Evolutionary conservation across 2,797 vertebrate species (phyloP).

Genomic region (Scarus forsteni): DNA sequence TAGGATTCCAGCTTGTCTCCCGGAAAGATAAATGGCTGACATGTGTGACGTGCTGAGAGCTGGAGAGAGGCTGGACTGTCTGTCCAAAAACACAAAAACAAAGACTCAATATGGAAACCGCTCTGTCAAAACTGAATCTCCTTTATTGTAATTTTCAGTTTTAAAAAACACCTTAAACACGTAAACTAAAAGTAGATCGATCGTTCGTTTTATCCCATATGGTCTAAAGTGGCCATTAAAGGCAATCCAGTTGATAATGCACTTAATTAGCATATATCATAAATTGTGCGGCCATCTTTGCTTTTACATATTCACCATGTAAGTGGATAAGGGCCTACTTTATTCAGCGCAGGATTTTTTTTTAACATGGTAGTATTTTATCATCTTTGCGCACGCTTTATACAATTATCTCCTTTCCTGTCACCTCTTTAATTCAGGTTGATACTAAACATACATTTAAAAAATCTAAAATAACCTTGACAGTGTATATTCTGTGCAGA

Average conservation of each 20-base stretch:
- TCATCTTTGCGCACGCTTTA: too few species aligned
- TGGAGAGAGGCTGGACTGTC: constrained; percentile 58
- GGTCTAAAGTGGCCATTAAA: too few species aligned
- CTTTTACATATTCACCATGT: not conserved
- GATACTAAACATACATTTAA: too few species aligned
- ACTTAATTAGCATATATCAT: not conserved
- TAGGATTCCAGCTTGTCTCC: constrained; percentile 90
- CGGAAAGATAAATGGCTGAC: constrained; percentile 94
- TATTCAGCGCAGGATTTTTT: not conserved
- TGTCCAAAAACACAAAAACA: constrained; percentile 5
- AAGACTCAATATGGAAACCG: constrained; percentile 3
- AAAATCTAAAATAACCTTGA: too few species aligned
- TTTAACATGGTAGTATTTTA: too few species aligned
- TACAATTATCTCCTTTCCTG: too few species aligned
- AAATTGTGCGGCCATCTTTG: not conserved
- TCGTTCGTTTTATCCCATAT: too few species aligned
- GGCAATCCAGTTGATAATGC: too few species aligned
- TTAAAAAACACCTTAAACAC: too few species aligned
- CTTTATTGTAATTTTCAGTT: not conserved
- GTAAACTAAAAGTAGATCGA: too few species aligned
- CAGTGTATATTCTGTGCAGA: too few species aligned
- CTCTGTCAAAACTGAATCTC: not conserved
- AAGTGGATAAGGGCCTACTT: not conserved
- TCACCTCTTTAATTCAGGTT: too few species aligned
- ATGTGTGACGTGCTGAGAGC: constrained; percentile 92